Percentiles rank a stretch among this genome's conserved stretches.
Conservation (phyloP, 2,113 vertebrate species). For the Bucco capensis region DNA sequence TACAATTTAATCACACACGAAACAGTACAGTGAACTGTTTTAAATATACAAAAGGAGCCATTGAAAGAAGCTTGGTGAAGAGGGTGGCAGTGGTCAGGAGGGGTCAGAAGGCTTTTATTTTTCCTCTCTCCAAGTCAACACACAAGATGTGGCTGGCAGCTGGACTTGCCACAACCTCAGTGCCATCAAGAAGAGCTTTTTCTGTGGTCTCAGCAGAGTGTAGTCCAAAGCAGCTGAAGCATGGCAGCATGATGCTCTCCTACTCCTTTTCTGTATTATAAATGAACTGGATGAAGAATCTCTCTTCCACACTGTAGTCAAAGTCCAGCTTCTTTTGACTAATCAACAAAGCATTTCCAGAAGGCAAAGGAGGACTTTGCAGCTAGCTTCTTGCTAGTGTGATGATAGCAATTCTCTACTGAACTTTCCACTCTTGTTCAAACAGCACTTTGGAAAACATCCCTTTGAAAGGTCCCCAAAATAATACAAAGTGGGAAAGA, state of each 20-base stretch:
- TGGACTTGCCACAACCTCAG: not conserved
- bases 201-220: rapidly evolving
- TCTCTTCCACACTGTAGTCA: not conserved
- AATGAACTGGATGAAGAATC: not conserved
- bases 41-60: not conserved
- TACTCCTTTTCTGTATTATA: not conserved
- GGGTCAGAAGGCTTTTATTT: not conserved
- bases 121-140: not conserved
- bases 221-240: not conserved
- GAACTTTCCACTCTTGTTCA: not conserved
- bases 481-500: not conserved
- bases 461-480: not conserved
- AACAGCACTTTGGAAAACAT: not conserved
- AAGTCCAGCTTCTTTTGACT: not conserved
- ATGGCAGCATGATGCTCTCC: not conserved
- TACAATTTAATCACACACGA: constrained; percentile 8
- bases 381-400: not conserved
- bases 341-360: not conserved
- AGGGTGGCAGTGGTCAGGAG: not conserved
- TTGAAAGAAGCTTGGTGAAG: not conserved
- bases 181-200: not conserved
- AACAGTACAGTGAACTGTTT: not conserved
- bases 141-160: not conserved
- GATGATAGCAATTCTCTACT: not conserved
- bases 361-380: not conserved